A percentile compares a stretch with the other conserved stretches of the same genome.
phyloP scores from a whole-genome alignment of 1,140 invertebrate genomes.

The Musca domestica region DNA sequence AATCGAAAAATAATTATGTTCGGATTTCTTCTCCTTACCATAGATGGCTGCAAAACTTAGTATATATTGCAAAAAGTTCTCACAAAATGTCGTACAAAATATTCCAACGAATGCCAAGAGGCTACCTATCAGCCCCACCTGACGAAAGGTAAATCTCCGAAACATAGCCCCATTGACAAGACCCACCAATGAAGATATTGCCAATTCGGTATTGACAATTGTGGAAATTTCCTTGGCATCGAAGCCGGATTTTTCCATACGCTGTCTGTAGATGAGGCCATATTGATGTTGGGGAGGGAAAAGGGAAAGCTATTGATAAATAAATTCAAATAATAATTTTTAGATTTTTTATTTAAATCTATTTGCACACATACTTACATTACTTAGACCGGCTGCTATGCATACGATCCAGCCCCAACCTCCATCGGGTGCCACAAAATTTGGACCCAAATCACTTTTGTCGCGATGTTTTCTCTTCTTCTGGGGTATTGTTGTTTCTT shows the following conservation, averaged over 20 bases:
- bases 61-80: constrained; percentile 41
- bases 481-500: constrained; percentile 39
- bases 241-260: constrained; percentile 59
- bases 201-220: constrained; percentile 64
- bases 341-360: too few relatives aligned
- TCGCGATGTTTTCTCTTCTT: constrained; percentile 25
- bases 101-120: too few relatives aligned
- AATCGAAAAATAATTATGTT: neutral
- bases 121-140: too few relatives aligned
- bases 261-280: constrained; percentile 64
- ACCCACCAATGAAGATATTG: too few relatives aligned
- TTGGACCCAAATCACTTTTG: constrained; percentile 44
- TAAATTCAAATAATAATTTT: neutral
- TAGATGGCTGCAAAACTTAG: constrained; percentile 52
- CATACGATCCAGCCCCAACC: constrained; percentile 52
- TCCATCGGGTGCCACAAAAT: constrained; percentile 49
- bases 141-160: too few relatives aligned
- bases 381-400: constrained; percentile 46
- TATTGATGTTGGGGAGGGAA: constrained; percentile 66
- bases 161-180: too few relatives aligned
- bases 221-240: constrained; percentile 62
- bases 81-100: too few relatives aligned
- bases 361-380: constrained; percentile 48
- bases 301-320: constrained; percentile 57
- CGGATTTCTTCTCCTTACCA: constrained; percentile 53